Evolutionary conservation across 2,797 vertebrate species (phyloP), one percentile per base, ranked within the genome.

Genomic region (Acridotheres tristis): DNA sequence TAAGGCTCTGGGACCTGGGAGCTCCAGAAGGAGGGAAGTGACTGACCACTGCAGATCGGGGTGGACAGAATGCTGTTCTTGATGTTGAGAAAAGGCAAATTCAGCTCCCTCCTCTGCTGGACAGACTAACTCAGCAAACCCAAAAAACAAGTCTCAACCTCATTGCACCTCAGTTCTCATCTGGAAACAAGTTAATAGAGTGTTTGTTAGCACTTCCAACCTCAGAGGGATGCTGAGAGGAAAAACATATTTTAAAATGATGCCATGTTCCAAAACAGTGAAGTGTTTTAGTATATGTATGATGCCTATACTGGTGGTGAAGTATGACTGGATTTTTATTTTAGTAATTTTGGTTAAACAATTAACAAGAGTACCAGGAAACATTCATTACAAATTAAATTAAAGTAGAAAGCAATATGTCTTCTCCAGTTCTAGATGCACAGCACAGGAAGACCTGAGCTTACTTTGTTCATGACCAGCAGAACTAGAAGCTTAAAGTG

Each of bases 31-130:
- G 30, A 69, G n/a, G 8, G 23, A 62, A 53, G 26, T 5, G 77
- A 75, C 42, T 0, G 0, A 29, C 4, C n/a, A 43, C 5, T 47
- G 27, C 68, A 69, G 29, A 32, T 59, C 30, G 54, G 61, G 29
- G 15, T 12, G 36, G 23, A 26, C 23, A 73, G 29, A 86, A 84
- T 18, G 17, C n/a, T 66, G 2, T 5, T 40, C 72, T 12, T 66
- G n/a, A 43, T 26, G 42, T 18, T 26, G 11, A 68, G 25, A 92
- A 79, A 51, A 53, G 3, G 3, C 34, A 80, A 77, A 82, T 45
- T 78, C 59, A 51, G 23, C 18, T 58, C 34, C 43, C 25, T 87
- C 38, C 57, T 69, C 55, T 92, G 42, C 69, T n/a, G 48, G 27
- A 50, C 58, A 63, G 36, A 21, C 42, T 26, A 47, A 45, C 21